Base-by-base conservation (phyloP, 2,888 invertebrate species). In the Anarsia innoxiella region DNA sequence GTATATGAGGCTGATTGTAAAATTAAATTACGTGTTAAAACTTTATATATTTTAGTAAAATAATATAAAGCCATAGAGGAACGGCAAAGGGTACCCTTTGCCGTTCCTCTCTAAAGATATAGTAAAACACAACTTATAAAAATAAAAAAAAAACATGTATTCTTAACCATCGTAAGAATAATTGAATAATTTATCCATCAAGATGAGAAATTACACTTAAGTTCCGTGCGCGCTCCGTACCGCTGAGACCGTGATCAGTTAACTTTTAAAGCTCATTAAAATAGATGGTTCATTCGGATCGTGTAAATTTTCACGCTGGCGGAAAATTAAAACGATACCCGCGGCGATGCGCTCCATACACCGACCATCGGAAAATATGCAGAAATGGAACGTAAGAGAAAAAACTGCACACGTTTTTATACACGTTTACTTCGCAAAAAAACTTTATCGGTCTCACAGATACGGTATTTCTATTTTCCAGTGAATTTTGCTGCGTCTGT, bases 281-380 rank as follows among this genome's bases (percentile, higher is more conserved):
- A 80, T 75, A 79, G 78, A 82, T 72, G 74, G 73, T 78, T 76
- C 80, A 76, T 80, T 83, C 73, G 61, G 64, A 66, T 66, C 65
- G 72, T 72, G 72, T 77, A 76, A 69, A 79, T 76, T 77, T 77
- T 61, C 70, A 66, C 61, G 60, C 64, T 56, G 60, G 75, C 84
- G 84, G 84, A 84, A 84, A 84, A 84, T 84, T 83, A 83, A 83
- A 83, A 84, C 69, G 71, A 64, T 69, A 72, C 83, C 80, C 76
- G 73, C 51, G 75, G 83, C 82, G 62, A 50, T 42, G 42, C 43
- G 47, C 53, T 12, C n/a, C 31, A 33, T 26, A 33, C 40, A 34
- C 41, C 43, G 44, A 44, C 56, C 58, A 44, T 56, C 58, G 65
- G 60, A 46, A 56, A 70, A 67, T 67, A 69, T 65, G 56, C 55